Conservation (phyloP, 2,888 invertebrate species). For the Heteromyza rotundicornis region DNA sequence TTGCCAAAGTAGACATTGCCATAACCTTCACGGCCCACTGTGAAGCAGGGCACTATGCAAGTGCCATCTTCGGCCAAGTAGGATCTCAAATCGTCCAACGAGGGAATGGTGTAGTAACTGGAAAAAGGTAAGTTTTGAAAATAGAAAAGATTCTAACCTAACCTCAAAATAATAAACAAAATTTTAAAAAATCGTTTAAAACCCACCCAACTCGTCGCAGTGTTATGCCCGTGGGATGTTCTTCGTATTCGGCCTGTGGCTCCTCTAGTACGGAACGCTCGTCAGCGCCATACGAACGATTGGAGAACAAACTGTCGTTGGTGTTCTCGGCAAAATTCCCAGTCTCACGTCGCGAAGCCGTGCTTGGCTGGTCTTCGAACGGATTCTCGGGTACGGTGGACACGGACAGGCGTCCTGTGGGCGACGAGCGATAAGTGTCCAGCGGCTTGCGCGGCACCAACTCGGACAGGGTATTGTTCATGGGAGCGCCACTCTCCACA, state of each 20-base stretch:
- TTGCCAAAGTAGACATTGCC: conserved; percentile 89
- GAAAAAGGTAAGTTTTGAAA: not conserved
- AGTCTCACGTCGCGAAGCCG: conserved; percentile 42
- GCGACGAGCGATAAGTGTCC: conserved; percentile 43
- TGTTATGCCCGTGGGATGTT: conserved; percentile 78
- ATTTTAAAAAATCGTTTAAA: conserved; percentile 1
- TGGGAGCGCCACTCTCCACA: conserved; percentile 35
- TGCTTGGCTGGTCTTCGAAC: conserved; percentile 48
- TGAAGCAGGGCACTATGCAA: conserved; percentile 85
- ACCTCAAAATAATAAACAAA: not conserved
- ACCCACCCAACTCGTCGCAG: conserved; percentile 77
- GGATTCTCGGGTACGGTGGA: conserved; percentile 54
- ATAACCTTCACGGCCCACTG: conserved; percentile 87
- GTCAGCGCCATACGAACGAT: conserved; percentile 46
- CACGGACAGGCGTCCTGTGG: conserved; percentile 40
- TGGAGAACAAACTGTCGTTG: conserved; percentile 47
- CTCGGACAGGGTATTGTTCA: conserved; percentile 57
- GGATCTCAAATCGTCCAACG: conserved; percentile 78
- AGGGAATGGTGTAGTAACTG: conserved; percentile 92
- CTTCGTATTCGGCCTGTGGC: conserved; percentile 37
- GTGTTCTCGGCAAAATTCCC: conserved; percentile 38
- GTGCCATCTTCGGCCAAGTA: conserved; percentile 75
- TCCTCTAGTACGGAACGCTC: conserved; percentile 42
- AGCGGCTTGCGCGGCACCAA: conserved; percentile 55
- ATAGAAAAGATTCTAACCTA: not conserved